Percentiles rank a stretch among this genome's conserved stretches.
These are phyloP conservation scores for Leuctra nigra DNA, from an alignment of 2,888 invertebrate species.

Conservation along the genomic window DNA sequence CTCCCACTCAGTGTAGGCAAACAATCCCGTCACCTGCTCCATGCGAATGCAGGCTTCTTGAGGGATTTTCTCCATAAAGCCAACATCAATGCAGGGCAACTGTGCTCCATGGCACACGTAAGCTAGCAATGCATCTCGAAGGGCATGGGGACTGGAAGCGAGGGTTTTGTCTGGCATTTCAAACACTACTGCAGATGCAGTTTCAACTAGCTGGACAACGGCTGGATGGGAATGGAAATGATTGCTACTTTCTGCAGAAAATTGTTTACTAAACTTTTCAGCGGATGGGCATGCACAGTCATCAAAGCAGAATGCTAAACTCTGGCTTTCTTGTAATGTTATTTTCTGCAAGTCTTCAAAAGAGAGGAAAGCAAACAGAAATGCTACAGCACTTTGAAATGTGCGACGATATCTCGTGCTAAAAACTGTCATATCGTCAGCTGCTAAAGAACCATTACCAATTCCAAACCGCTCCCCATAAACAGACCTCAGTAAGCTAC, in stretches of 20 bases:
- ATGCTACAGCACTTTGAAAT: conserved; percentile 81
- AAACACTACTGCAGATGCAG: conserved; percentile 56
- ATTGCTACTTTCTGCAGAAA: conserved; percentile 49
- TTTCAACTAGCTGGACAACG: conserved; percentile 60
- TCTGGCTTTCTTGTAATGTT: conserved; percentile 66
- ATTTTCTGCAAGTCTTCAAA: conserved; percentile 49
- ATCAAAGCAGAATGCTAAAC: conserved; percentile 76
- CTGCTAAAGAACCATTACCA: conserved; percentile 43
- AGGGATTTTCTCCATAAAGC: conserved; percentile 33
- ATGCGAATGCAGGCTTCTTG: conserved; percentile 24
- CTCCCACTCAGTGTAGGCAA: conserved; percentile 79
- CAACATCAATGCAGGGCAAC: conserved; percentile 62
- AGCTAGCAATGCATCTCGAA: conserved; percentile 74
- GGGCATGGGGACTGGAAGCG: conserved; percentile 58
- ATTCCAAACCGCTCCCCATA: conserved; percentile 47
- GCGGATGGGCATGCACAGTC: conserved; percentile 75
- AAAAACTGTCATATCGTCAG: conserved; percentile 56
- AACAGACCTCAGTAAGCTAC: conserved; percentile 55
- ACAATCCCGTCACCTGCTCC: conserved; percentile 57
- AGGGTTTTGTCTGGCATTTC: conserved; percentile 56
- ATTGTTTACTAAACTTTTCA: conserved; percentile 48
- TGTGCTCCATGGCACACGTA: conserved; percentile 79
- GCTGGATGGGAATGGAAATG: conserved; percentile 68
- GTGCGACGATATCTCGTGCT: conserved; percentile 85
- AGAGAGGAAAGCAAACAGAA: conserved; percentile 65